Evolutionary conservation across 2,113 vertebrate species (phyloP), one percentile per base, ranked within the genome.

Genomic region (Oreochromis spilurus): DNA sequence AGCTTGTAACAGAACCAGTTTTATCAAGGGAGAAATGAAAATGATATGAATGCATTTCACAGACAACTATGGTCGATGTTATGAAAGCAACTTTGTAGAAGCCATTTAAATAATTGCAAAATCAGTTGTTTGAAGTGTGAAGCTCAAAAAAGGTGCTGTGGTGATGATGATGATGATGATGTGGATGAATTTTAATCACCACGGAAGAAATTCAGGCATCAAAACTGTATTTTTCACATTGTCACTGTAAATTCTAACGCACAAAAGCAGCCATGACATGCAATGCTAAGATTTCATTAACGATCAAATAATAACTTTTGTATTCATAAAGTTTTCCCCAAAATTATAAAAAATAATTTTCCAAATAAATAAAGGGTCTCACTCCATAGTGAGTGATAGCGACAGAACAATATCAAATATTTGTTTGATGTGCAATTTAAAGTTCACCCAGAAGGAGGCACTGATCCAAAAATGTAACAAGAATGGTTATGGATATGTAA

Each of bases 121-220:
- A 57, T 4, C 21, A 57, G 29, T 34, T 34, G 57, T 31, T 62
- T 34, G 29, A 62, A 62, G 21, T 24, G 29, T 6, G 58, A 0
- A 34, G 16, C 16, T 17, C 29, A 62, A 11, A 62, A 0, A 62
- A 38, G 19, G 1, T 62, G 58, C 5, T 62, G 16, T 34, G 29
- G 17, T 62, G 29, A 4, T 34, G 58, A 26, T 55, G 0, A 38
- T 38, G 36, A 53, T 54, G 11, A 55, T 55, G 21, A 54, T 62
- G 16, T 11, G 0, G 2, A n/a, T 36, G 17, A 36, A 36, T 38
- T 65, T 65, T 17, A 36, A 65, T n/a, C 60, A 13, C 34, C 1
- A n/a, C 0, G 0, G 21, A 55, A 24, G 0, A 55, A 55, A 55
- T 55, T 55, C 53, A 55, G 53, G 21, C 34, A n/a, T 38, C 19